These are phyloP conservation scores for Orthonychiurus folsomi DNA, from an alignment of 2,888 invertebrate species.

Conservation along the genomic window DNA sequence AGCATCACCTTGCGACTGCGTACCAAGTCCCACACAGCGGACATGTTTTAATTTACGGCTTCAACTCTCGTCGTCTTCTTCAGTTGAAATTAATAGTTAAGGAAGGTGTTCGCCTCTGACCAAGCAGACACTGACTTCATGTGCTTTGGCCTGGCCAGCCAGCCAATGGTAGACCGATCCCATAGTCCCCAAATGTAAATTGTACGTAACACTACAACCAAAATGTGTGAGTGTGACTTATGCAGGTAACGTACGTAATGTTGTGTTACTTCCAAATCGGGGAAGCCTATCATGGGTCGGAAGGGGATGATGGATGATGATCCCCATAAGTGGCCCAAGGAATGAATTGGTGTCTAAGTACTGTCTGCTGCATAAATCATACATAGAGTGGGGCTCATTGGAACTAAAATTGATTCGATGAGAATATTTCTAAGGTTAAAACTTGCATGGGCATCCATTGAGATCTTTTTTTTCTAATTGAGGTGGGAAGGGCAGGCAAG, in stretches of 20 bases:
- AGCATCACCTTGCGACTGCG: neutral
- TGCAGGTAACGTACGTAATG: neutral
- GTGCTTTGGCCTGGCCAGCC: too few relatives aligned
- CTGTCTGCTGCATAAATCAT: constrained; percentile 37
- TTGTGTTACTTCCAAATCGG: neutral
- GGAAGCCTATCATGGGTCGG: neutral
- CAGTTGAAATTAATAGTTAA: too few relatives aligned
- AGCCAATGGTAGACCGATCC: too few relatives aligned
- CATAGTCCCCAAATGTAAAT: too few relatives aligned
- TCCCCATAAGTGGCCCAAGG: constrained; percentile 16
- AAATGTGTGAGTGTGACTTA: neutral
- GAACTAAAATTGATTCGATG: constrained; percentile 25
- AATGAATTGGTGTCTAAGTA: constrained; percentile 30
- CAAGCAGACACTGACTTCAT: neutral
- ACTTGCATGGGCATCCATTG: constrained; percentile 8
- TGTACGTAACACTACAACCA: too few relatives aligned
- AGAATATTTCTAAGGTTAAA: constrained; percentile 15
- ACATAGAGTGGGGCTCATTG: neutral
- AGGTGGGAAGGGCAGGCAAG: constrained; percentile 25
- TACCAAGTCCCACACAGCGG: neutral
- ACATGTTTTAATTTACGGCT: neutral
- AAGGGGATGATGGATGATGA: constrained; percentile 31
- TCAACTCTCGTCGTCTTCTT: neutral
- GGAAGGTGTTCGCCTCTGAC: neutral
- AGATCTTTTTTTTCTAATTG: constrained; percentile 20